Conservation (phyloP, 2,113 vertebrate species). For the Neodontobutis hainanensis region DNA sequence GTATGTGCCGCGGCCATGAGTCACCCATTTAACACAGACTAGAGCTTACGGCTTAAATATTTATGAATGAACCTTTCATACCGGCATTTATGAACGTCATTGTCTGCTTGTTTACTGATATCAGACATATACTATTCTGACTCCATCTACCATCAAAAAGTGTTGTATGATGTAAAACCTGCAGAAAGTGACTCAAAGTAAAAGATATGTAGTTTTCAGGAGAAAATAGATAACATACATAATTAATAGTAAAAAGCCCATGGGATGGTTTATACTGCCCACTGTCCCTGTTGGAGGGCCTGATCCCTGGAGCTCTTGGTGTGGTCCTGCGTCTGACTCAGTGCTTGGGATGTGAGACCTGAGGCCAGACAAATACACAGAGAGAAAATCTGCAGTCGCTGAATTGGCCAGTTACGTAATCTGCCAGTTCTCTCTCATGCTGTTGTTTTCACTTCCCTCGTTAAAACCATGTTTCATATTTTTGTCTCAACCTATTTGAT, state of each 20-base stretch:
- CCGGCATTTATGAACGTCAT: neutral
- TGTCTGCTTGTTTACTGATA: neutral
- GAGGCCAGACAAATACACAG: conserved; percentile 28
- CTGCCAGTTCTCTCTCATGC: conserved; percentile 13
- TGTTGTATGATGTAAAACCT: too few species aligned
- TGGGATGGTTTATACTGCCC: neutral
- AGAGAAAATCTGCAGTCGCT: conserved; percentile 46
- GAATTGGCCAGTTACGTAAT: conserved; percentile 62
- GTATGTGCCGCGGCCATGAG: neutral
- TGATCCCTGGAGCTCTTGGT: conserved; percentile 11
- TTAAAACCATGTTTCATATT: neutral
- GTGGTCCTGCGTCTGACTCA: conserved; percentile 17
- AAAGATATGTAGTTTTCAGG: too few species aligned
- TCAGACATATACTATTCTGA: neutral
- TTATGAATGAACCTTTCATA: neutral
- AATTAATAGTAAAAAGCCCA: too few species aligned
- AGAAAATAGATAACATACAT: too few species aligned
- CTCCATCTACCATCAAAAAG: neutral
- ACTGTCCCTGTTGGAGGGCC: conserved; percentile 6
- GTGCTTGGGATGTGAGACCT: conserved; percentile 28
- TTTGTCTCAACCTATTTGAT: neutral
- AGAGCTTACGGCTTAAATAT: neutral
- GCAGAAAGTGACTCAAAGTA: too few species aligned
- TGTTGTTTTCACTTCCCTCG: conserved; percentile 14
- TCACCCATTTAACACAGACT: conserved; percentile 3